phyloP scores from a whole-genome alignment of 1,140 invertebrate species.

The Bombus huntii region DNA sequence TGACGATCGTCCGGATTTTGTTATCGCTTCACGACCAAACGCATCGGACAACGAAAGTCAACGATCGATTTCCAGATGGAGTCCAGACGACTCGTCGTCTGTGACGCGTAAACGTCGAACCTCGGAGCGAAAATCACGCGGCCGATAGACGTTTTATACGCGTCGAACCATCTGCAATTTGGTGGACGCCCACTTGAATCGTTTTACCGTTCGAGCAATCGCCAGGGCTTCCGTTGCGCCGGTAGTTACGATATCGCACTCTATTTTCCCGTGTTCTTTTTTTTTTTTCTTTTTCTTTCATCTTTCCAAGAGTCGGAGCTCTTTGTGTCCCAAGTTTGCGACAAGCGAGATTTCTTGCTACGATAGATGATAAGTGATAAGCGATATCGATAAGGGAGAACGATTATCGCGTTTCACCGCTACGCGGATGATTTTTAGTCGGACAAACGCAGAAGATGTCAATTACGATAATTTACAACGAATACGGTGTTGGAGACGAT shows the following conservation, averaged over 20 bases:
- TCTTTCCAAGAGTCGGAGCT: background rate
- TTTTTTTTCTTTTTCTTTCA: background rate
- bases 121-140: no score
- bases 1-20: no score
- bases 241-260: constrained; percentile 41
- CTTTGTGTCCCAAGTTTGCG: no score
- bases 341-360: background rate
- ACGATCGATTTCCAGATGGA: no score
- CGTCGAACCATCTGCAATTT: no score
- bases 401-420: background rate
- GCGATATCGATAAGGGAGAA: constrained; percentile 3
- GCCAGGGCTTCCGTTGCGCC: constrained; percentile 38
- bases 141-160: no score
- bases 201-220: no score
- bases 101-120: no score
- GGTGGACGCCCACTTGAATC: no score
- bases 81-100: no score
- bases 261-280: background rate
- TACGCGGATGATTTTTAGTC: background rate
- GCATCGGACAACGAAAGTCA: no score
- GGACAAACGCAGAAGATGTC: background rate
- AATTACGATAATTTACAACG: background rate
- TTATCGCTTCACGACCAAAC: no score
- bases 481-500: background rate
- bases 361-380: constrained; percentile 17